Evolutionary conservation across 2,113 vertebrate species (phyloP).

Genomic region (Tetrao urogallus): DNA sequence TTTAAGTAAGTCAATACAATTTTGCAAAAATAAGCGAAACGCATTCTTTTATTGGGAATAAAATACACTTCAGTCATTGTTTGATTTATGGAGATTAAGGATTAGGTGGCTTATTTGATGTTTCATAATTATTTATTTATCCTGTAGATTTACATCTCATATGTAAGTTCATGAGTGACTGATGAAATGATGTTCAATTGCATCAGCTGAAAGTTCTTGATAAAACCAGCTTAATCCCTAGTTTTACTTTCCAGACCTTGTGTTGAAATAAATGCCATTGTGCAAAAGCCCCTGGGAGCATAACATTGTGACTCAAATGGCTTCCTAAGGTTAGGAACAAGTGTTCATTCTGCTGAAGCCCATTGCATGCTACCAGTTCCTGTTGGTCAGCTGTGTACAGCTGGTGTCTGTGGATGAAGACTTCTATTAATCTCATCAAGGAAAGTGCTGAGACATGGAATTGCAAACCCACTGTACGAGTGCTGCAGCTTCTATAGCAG

Average conservation of each 20-base stretch:
- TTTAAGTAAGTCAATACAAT: slow-evolving; percentile 40
- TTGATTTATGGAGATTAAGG: background rate
- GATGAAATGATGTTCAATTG: slow-evolving; percentile 51
- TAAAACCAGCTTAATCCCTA: background rate
- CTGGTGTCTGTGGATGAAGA: background rate
- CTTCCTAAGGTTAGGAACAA: background rate
- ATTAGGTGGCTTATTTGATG: background rate
- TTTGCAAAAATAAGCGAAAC: slow-evolving; percentile 1
- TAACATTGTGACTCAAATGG: slow-evolving; percentile 3
- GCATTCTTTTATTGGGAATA: background rate
- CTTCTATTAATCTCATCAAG: background rate
- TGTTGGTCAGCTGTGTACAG: background rate
- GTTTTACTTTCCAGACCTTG: background rate
- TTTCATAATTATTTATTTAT: slow-evolving; percentile 28
- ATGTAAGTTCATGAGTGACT: background rate
- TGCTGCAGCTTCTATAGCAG: background rate
- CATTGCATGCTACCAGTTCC: background rate
- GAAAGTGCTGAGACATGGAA: background rate
- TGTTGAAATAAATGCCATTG: slow-evolving; percentile 38
- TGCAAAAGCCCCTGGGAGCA: slow-evolving; percentile 34
- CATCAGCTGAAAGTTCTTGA: slow-evolving; percentile 40
- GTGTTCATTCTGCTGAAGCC: background rate
- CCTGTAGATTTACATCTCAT: slow-evolving; percentile 13
- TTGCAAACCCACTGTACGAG: background rate
- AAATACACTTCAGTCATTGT: slow-evolving; percentile 1